Evolutionary conservation across 2,888 invertebrate genomes (phyloP).

Genomic region (Apamea monoglypha): DNA sequence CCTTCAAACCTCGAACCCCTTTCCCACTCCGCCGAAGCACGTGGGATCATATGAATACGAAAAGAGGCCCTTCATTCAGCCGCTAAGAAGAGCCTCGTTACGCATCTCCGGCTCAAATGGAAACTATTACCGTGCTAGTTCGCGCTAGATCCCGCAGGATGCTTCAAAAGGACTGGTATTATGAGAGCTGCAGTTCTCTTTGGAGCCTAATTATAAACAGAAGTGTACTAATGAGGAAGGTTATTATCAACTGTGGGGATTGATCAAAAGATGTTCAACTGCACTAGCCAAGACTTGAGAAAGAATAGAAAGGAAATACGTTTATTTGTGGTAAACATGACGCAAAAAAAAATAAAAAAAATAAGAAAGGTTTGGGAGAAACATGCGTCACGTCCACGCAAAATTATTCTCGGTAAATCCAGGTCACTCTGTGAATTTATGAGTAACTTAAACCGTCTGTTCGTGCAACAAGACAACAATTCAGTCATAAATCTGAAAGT

Average conservation of each 20-base stretch:
- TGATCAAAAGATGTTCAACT: neutral
- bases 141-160: slow-evolving; percentile 59
- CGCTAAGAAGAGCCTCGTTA: slow-evolving; percentile 82
- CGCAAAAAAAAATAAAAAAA: no score
- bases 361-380: no score
- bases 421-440: neutral
- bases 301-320: no score
- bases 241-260: neutral
- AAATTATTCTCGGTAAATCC: neutral
- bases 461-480: neutral
- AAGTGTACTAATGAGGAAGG: slow-evolving; percentile 20
- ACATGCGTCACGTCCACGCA: no score
- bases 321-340: no score
- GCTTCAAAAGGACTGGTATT: slow-evolving; percentile 45
- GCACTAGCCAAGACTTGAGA: neutral
- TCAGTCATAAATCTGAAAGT: neutral
- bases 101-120: slow-evolving; percentile 79
- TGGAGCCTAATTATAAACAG: slow-evolving; percentile 39
- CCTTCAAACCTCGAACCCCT: slow-evolving; percentile 47
- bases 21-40: slow-evolving; percentile 62
- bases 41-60: slow-evolving; percentile 84
- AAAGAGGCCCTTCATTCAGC: slow-evolving; percentile 84
- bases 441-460: neutral
- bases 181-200: slow-evolving; percentile 26
- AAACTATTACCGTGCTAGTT: slow-evolving; percentile 75